Base-by-base conservation (phyloP, 2,797 vertebrate genomes). In the Vultur gryphus region DNA sequence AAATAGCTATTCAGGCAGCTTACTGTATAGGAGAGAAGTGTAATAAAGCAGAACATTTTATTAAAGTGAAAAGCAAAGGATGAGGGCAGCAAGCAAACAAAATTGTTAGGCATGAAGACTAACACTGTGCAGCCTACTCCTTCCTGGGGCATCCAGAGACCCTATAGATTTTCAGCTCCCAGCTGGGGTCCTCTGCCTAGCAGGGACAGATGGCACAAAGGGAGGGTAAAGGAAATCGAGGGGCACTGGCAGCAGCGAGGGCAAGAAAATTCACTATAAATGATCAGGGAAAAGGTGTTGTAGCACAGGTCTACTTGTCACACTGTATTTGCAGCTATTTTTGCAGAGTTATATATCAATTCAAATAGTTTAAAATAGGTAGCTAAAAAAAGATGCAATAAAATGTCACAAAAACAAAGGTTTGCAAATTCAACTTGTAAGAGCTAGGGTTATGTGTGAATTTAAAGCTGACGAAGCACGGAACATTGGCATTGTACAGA, bases 361-460 rank as follows among this genome's bases (percentile, higher is more conserved):
- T 80, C 25, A 80, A 80, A 52, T 8, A 31, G 9, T 77, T 91
- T 55, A 71, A 83, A 67, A 39, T 5, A 55, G 5, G 16, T 48
- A 78, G 16, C 39, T 41, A 16, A 71, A 84, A 86, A 83, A 43
- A 26, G 5, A 58, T 10, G 3, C 25, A 84, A 61, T 29, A 72
- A 69, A 72, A 51, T 1, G 5, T 26, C 35, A 70, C 4, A 16
- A 84, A 88, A 86, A 65, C 10, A 54, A 80, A 67, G 4, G 26
- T 39, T 39, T 66, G 13, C 13, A 89, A 62, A 69, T 69, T 82
- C 23, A 85, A 7, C 48, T 66, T 59, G 13, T 12, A 80, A 77
- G 28, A 75, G 3, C 28, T 55, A 62, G 1, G 7, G 13, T 35
- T 80, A 54, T 1, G 3, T 2, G 5, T 0, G 2, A 37, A 49